A percentile compares a stretch with the other conserved stretches of the same genome.
phyloP scores from a whole-genome alignment of 2,888 invertebrate genomes.

The Teleiodes luculella region DNA sequence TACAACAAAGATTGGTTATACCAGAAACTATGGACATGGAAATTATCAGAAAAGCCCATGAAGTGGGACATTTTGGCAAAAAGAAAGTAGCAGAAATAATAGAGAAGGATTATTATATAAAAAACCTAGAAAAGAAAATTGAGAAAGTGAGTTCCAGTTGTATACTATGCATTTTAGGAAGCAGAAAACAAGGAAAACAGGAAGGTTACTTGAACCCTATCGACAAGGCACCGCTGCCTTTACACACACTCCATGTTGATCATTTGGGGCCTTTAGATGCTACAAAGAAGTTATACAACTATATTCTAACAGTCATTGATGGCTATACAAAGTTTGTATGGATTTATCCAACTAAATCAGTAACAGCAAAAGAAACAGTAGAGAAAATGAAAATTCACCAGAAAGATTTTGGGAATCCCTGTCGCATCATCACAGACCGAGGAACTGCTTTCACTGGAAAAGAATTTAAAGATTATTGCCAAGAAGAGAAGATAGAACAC shows the following conservation, averaged over 20 bases:
- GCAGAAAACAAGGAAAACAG: not conserved
- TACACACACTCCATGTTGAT: not conserved
- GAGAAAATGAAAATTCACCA: constrained; percentile 29
- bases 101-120: too few relatives aligned
- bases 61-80: too few relatives aligned
- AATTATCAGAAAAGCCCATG: too few relatives aligned
- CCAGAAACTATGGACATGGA: too few relatives aligned
- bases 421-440: constrained; percentile 38
- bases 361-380: constrained; percentile 35
- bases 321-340: constrained; percentile 46
- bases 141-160: not conserved
- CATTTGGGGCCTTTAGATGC: not conserved
- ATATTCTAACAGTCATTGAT: too few relatives aligned
- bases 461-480: constrained; percentile 39
- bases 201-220: not conserved
- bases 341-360: constrained; percentile 40
- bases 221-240: not conserved
- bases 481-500: too few relatives aligned
- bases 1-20: too few relatives aligned
- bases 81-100: too few relatives aligned
- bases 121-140: not conserved
- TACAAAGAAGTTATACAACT: constrained; percentile 20
- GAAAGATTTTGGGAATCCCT: too few relatives aligned
- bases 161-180: not conserved
- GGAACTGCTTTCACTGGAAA: constrained; percentile 44